Base-by-base conservation (phyloP, 2,113 vertebrate species). In the Zapus hudsonius region DNA sequence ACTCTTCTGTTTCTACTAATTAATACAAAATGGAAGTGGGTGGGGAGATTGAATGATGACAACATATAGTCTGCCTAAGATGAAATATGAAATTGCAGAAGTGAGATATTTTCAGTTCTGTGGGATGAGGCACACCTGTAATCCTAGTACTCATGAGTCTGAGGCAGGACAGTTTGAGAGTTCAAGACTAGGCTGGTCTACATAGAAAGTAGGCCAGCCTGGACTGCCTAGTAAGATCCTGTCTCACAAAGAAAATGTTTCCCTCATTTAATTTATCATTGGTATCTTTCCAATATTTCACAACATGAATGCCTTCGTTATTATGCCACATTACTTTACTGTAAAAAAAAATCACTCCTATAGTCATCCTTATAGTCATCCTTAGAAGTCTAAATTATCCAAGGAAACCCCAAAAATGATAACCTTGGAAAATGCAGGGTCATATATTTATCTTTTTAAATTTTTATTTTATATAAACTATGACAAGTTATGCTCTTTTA, bases 351-450 rank as follows among this genome's bases (percentile, higher is more conserved):
- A n/a, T n/a, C n/a, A n/a, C n/a, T 52, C 12, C 52, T 38, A 29
- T 5, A n/a, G n/a, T n/a, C n/a, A n/a, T n/a, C n/a, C n/a, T n/a
- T 44, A 15, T 10, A 74, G 85, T 93, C 83, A 72, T 38, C 61
- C 15, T 74, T 87, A 7, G 47, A 89, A 91, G 72, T 13, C 38
- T 47, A 25, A 80, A 63, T 12, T 80, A 57, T 74, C 31, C 8
- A 81, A 96, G 36, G 79, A 36, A 23, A 92, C 55, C 17, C 22
- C 7, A 93, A 85, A 87, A 44, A 66, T 84, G 42, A 90, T 38
- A 90, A 80, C n/a, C 29, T 84, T 80, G 23, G 82, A 86, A 89
- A 94, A 70, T 59, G 6, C 27, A 92, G 36, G 25, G 23, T 72
- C 13, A 73, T 44, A 31, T 75, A n/a, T 80, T n/a, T n/a, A n/a